These are phyloP conservation scores for Netelia inedita DNA, from an alignment of 2,888 invertebrate species.

Conservation along the genomic window DNA sequence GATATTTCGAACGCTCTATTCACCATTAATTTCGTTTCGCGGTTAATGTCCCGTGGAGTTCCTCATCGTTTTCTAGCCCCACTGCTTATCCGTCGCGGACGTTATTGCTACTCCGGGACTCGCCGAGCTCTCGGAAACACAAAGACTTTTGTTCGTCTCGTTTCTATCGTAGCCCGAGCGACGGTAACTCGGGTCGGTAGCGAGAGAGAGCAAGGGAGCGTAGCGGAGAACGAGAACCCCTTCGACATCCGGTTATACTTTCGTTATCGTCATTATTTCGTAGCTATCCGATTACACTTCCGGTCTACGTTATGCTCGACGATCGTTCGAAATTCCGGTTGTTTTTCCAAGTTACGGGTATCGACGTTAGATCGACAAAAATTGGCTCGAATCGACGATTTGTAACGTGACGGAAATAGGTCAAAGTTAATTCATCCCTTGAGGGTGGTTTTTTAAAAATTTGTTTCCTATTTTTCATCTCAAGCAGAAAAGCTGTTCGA, in stretches of 20 bases:
- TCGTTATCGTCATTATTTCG: neutral
- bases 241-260: neutral
- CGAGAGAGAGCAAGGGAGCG: too few relatives aligned
- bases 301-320: too few relatives aligned
- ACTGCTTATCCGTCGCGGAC: neutral
- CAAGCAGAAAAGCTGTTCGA: slow-evolving; percentile 48
- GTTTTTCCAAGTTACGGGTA: too few relatives aligned
- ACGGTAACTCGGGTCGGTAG: neutral
- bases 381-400: too few relatives aligned
- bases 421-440: too few relatives aligned
- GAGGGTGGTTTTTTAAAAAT: too few relatives aligned
- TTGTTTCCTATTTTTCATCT: neutral
- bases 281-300: too few relatives aligned
- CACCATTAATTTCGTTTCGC: slow-evolving; percentile 51
- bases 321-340: too few relatives aligned
- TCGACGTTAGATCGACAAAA: too few relatives aligned
- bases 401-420: too few relatives aligned
- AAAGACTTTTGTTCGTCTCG: slow-evolving; percentile 51
- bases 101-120: slow-evolving; percentile 28
- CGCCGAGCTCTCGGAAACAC: slow-evolving; percentile 54
- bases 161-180: neutral
- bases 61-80: neutral
- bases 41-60: slow-evolving; percentile 22
- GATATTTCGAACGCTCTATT: slow-evolving; percentile 16
- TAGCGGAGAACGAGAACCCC: too few relatives aligned